These are phyloP conservation scores for Apotomis betuletana DNA, from an alignment of 2,888 invertebrate species.

Conservation along the genomic window DNA sequence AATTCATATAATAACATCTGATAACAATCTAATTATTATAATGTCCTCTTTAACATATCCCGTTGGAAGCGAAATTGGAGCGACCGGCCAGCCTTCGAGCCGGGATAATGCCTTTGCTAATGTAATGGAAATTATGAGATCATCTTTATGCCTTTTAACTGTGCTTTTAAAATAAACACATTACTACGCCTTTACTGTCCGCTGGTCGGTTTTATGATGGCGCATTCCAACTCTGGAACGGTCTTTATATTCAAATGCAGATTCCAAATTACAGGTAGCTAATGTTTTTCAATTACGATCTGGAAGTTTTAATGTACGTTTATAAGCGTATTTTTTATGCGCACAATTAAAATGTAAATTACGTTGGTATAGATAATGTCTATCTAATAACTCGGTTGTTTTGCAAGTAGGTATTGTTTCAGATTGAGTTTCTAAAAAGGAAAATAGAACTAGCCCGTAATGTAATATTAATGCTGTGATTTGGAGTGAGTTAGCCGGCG, in stretches of 20 bases:
- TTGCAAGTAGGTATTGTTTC: slow-evolving; percentile 6
- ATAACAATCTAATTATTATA: slow-evolving; percentile 83
- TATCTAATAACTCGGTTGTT: slow-evolving; percentile 22
- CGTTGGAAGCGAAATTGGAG: slow-evolving; percentile 75
- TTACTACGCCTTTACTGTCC: slow-evolving; percentile 58
- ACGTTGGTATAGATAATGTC: slow-evolving; percentile 20
- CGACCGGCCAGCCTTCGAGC: slow-evolving; percentile 62
- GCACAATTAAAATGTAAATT: slow-evolving; percentile 32
- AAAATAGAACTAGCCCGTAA: slow-evolving; percentile 6
- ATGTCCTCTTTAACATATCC: slow-evolving; percentile 82
- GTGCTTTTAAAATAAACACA: slow-evolving; percentile 80
- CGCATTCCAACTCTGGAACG: slow-evolving; percentile 52
- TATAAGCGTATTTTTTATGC: slow-evolving; percentile 17
- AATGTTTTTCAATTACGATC: slow-evolving; percentile 58
- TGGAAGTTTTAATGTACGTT: slow-evolving; percentile 45
- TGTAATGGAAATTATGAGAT: slow-evolving; percentile 77
- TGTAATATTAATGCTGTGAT: slow-evolving; percentile 28
- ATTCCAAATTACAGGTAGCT: slow-evolving; percentile 50
- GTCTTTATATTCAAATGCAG: slow-evolving; percentile 55
- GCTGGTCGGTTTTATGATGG: slow-evolving; percentile 53
- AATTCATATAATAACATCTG: slow-evolving; percentile 82
- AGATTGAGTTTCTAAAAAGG: background rate
- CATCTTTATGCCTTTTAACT: slow-evolving; percentile 73
- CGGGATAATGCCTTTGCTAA: slow-evolving; percentile 76
- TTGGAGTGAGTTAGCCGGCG: slow-evolving; percentile 22